phyloP scores from a whole-genome alignment of 2,888 invertebrate species.

The Imbricaverruca yamaguchii region DNA sequence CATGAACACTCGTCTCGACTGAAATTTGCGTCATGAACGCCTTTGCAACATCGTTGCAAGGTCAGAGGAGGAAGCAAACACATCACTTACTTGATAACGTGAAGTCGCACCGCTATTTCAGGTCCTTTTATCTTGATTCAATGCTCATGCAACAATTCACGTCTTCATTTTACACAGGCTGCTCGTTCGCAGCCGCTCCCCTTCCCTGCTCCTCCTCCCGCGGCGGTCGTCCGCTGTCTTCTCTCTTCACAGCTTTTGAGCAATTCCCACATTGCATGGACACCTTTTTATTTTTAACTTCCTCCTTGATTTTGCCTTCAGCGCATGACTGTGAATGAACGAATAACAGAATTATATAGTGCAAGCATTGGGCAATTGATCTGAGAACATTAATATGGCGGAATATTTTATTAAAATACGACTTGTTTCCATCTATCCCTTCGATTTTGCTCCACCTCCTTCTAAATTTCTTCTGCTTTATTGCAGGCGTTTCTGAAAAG shows the following conservation, averaged over 20 bases:
- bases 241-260: slow-evolving; percentile 22
- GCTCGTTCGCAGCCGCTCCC: slow-evolving; percentile 12
- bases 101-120: neutral
- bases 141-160: neutral
- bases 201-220: slow-evolving; percentile 19
- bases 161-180: neutral
- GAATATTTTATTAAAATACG: neutral
- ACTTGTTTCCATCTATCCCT: neutral
- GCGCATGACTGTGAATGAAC: neutral
- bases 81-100: slow-evolving; percentile 13
- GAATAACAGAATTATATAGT: neutral
- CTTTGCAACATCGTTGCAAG: neutral
- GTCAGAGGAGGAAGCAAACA: neutral
- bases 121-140: neutral
- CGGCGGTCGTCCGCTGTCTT: slow-evolving; percentile 21
- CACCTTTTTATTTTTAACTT: slow-evolving; percentile 21
- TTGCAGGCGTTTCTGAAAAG: slow-evolving; percentile 7
- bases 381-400: too few species aligned
- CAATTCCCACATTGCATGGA: slow-evolving; percentile 22
- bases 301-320: neutral
- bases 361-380: too few species aligned
- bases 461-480: slow-evolving; percentile 21
- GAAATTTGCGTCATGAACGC: neutral
- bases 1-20: neutral
- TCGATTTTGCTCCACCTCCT: slow-evolving; percentile 21